Evolutionary conservation across 1,140 invertebrate species (phyloP), one percentile per base, ranked within the genome.

Genomic region (Papilio xuthus): DNA sequence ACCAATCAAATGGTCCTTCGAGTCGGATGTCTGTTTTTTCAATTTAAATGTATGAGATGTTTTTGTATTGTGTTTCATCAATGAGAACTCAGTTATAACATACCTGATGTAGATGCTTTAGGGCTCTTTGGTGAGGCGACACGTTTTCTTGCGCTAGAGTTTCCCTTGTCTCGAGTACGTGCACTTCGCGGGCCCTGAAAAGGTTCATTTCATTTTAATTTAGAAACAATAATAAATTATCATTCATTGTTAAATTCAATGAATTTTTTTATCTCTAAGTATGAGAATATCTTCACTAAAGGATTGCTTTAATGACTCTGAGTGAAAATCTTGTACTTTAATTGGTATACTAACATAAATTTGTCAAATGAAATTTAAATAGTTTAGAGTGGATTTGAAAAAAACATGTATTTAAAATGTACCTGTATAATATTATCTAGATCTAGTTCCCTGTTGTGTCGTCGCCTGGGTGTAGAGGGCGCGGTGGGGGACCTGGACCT

Each of bases 351-450:
- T 37, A 37, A 37, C 32, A 37, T 6, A 37, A 37, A 37, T 1
- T 37, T 37, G 32, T 37, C 32, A 37, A 37, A 37, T 37, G 2
- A 37, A 37, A 37, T 1, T 1, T 37, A 1, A 37, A 37, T 6
- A 37, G 7, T 37, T n/a, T n/a, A n/a, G 0, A 37, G 32, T 32
- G 2, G 7, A 37, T 37, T 37, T 37, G 32, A 37, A 37, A 37
- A 37, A 37, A 37, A 37, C 2, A 37, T 3, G 7, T 37, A 37
- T 37, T 37, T 37, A 37, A 37, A 37, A 37, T 69, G 7, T 78
- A 92, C 90, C 88, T 93, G 90, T 85, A 94, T 94, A 41, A 94
- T 94, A 76, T 94, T 94, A 60, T 94, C 92, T 8, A 94, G 84
- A 69, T 94, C 91, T 3, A 94, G 78, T 60, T 94, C 94, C n/a